Evolutionary conservation across 2,113 vertebrate genomes (phyloP).

Genomic region (Herpetotheres cachinnans): DNA sequence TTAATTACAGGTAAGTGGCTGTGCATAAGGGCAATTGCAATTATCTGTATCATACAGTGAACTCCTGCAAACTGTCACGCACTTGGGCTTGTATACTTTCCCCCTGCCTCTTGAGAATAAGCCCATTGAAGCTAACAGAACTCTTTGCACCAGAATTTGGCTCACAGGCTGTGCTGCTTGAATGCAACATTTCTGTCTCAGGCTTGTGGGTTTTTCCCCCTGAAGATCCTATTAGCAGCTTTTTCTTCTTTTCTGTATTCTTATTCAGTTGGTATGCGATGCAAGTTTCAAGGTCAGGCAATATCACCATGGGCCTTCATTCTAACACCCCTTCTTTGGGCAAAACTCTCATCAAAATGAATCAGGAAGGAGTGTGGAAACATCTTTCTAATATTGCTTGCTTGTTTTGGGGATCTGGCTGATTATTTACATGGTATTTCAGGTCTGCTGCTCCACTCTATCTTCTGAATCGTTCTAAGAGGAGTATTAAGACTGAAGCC

Average conservation of each 20-base stretch:
- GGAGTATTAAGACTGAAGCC: neutral
- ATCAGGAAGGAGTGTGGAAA: neutral
- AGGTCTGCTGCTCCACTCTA: neutral
- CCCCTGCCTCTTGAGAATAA: neutral
- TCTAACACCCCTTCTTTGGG: neutral
- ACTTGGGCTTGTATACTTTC: neutral
- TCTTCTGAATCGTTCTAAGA: neutral
- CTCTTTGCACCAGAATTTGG: neutral
- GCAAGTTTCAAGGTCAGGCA: neutral
- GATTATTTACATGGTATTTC: neutral
- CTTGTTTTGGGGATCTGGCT: neutral
- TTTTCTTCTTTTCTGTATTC: neutral
- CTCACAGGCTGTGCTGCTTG: neutral
- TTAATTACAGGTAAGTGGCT: conserved; percentile 45
- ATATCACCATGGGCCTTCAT: neutral
- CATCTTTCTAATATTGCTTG: neutral
- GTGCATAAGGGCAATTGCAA: neutral
- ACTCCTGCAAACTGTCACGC: neutral
- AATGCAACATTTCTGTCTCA: neutral
- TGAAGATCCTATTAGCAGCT: neutral
- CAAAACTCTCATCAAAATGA: neutral
- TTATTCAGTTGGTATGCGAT: neutral
- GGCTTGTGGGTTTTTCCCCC: neutral
- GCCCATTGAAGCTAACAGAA: neutral
- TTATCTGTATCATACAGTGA: neutral